Evolutionary conservation across 1,140 invertebrate species (phyloP), one percentile per base, ranked within the genome.

Genomic region (Carposina sasakii): DNA sequence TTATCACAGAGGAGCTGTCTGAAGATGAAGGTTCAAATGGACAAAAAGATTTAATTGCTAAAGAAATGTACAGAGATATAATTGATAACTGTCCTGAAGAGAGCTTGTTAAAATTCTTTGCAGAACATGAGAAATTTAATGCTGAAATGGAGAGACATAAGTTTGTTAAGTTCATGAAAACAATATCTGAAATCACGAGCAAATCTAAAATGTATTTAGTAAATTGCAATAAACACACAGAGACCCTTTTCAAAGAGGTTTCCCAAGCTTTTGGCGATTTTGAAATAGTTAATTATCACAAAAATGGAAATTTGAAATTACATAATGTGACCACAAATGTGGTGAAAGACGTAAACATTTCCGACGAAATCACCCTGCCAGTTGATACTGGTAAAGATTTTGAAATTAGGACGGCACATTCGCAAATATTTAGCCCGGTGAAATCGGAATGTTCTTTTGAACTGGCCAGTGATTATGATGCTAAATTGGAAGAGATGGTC

Each of bases 381-480:
- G 37, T 73, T 10, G 67, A 77, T 4, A 64, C 26, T 21, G 54
- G 60, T 22, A 60, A 49, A 17, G 45, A 52, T 37, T 37, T 31
- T 8, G 4, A 13, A 19, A 15, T 17, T 17, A 13, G 24, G 20
- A 53, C 60, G 16, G 44, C 39, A 48, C 16, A 54, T 50, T 57
- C 61, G 39, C 48, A 57, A 0, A 48, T 84, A 3, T 78, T 84
- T 13, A 83, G 79, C 59, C 79, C 77, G 5, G 67, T 67, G 0
- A 79, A 76, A 68, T 84, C 81, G 0, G 81, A 81, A 54, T 81
- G 76, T 39, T 84, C 77, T 0, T 81, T 81, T 15, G 77, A 81
- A 48, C 22, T 81, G 1, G 68, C 71, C 0, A 76, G 61, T 31
- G 81, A 84, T 60, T 84, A 81, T 31, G 71, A 74, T 51, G 63